A percentile compares a stretch with the other conserved stretches of the same genome.
Evolutionary conservation across 1,140 invertebrate genomes (phyloP).

Genomic region (Pseudoatta argentina): DNA sequence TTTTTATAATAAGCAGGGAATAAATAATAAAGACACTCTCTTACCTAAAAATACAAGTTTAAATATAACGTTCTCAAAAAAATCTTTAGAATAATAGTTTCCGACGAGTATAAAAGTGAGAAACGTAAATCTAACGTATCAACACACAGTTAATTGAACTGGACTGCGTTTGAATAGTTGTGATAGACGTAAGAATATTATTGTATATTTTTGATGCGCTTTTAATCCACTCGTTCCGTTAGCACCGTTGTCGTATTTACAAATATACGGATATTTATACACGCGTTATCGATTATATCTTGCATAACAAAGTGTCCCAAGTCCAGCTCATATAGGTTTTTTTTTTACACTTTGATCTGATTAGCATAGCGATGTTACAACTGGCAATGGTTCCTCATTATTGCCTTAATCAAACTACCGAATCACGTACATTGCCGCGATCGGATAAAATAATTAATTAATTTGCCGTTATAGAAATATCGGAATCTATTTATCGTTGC

Average conservation of each 20-base stretch:
- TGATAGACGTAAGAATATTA: constrained; percentile 26
- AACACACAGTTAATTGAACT: not conserved
- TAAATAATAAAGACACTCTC: not conserved
- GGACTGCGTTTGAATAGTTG: not conserved
- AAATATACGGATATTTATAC: constrained; percentile 52
- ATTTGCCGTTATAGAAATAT: constrained; percentile 64
- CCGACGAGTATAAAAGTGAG: not conserved
- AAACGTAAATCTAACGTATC: constrained; percentile 6
- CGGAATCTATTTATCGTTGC: constrained; percentile 68
- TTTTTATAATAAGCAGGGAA: not conserved
- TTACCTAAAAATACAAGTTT: not conserved
- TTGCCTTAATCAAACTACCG: constrained; percentile 12
- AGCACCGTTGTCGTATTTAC: constrained; percentile 32
- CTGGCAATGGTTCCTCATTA: not conserved
- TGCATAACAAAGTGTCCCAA: constrained; percentile 38
- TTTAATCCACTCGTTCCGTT: constrained; percentile 9
- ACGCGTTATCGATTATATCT: constrained; percentile 48
- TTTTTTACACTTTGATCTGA: constrained; percentile 40
- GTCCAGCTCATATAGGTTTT: constrained; percentile 3
- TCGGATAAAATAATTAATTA: constrained; percentile 63
- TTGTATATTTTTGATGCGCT: constrained; percentile 11
- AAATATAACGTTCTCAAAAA: not conserved
- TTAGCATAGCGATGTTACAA: constrained; percentile 21
- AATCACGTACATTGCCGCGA: constrained; percentile 11
- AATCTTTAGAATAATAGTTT: not conserved